Base-by-base conservation (phyloP, 2,888 invertebrate species). In the Aspidiotus rigidus region DNA sequence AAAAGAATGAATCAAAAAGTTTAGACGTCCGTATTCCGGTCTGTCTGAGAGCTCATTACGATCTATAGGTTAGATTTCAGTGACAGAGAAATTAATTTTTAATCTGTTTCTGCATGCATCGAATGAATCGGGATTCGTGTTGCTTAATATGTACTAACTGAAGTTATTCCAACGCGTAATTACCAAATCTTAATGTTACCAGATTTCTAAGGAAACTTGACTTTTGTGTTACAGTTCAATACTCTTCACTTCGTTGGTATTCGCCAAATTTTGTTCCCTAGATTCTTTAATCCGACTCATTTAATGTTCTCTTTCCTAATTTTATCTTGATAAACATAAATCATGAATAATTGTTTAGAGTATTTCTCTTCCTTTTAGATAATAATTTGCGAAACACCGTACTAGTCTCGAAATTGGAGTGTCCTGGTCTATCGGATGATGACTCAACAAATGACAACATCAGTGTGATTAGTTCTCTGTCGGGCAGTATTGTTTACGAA, bases 391-490 rank as follows among this genome's bases (percentile, higher is more conserved):
- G 56, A 66, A 66, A 42, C 57, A 44, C 57, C 7, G 16, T 66
- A 57, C 11, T 57, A 8, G 41, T 66, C n/a, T 57, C 64, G 11
- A 66, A 56, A 42, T 42, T 66, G 42, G 64, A 66, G 5, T 9
- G 17, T 3, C 54, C 16, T 9, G 64, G 57, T 2, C 41, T 66
- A 72, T 89, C 87, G 8, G 89, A 89, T 74, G 89, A 90, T 76
- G 91, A 92, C 78, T 88, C 88, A 10, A 80, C 81, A 70, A 84
- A 84, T 74, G 93, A 92, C 79, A 92, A 90, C 78, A 86, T 83
- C 73, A 93, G 93, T 73, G 85, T 90, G 72, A 84, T 85, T 74
- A 93, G 93, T 71, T 84, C 83, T 42, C 83, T 85, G 74, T 93
- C 93, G 0, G 93, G 93, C 75, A 84, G 83, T 73, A 88, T 88